Base-by-base conservation (phyloP, 1,140 invertebrate species). In the Cherax destructor region DNA sequence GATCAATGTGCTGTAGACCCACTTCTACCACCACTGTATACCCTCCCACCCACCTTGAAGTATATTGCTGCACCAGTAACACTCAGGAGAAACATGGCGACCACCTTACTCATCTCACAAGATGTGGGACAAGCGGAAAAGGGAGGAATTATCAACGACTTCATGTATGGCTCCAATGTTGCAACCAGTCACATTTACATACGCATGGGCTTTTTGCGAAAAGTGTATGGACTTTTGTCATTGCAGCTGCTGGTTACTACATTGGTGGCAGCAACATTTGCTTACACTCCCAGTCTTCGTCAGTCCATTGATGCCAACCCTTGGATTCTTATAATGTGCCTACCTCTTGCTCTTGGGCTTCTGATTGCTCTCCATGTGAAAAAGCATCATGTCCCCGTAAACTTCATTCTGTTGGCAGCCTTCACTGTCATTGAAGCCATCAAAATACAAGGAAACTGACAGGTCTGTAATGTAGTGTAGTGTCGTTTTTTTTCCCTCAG, bases 221-320 rank as follows among this genome's bases (percentile, higher is more conserved):
- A 98, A 94, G 97, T 98, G 6, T 98, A 98, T 95, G 96, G 97
- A 3, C 95, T 98, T 30, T 94, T 98, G 21, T 96, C 96, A 47
- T 95, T 96, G 30, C 97, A 98, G 94, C 95, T 98, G 50, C 94
- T 97, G 50, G 94, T 97, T 9, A 98, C 97, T 13, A 95, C 96
- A 4, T 93, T 96, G 11, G 95, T 97, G 77, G 96, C 96, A 61
- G 95, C 95, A 4, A 94, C 96, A n/a, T 96, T 96, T 93, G 95
- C 96, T 94, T 95, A 96, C 88, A 95, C 95, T 74, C 95, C 96
- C 52, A 95, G 95, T 13, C 95, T 97, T 16, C 96, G 96, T 93
- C 92, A 94, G 41, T 97, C 96, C 94, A 95, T 97, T 86, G 96
- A 96, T 92, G 93, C 95, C 92, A 97, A 96, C 81, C 92, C 92